Base-by-base conservation (phyloP, 2,797 vertebrate genomes). In the Acrossocheilus wenchowensis region DNA sequence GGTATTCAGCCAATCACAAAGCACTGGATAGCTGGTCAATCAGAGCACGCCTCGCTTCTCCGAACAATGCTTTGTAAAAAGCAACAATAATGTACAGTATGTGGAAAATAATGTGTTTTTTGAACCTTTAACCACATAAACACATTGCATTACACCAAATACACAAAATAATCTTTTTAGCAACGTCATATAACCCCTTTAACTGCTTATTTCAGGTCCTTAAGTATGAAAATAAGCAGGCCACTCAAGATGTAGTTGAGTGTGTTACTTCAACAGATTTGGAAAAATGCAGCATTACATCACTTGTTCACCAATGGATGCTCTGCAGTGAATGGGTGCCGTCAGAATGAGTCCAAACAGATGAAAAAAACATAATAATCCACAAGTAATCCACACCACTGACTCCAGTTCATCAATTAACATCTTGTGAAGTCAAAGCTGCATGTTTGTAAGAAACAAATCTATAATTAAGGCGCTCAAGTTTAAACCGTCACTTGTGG, bases 221-320 rank as follows among this genome's bases (percentile, higher is more conserved):
- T 41, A 41, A 11, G 23, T 64, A 45, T 79, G 52, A 64, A 79
- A 80, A 64, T 43, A 79, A 79, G n/a, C 14, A 66, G 62, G 14
- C 30, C 30, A 34, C 15, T 14, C 30, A 34, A 34, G 64, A 66
- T 30, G 15, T 34, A 34, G 30, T 1, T 1, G 15, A 34, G 64
- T 60, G 23, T 10, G 54, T 34, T 66, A 8, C 12, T 66, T 34
- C 6, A 66, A 7, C 15, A 66, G 0, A 34, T 34, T 66, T 34
- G 6, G 64, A 66, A 30, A 66, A 66, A 19, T 34, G 30, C 7
- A 66, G 64, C 30, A 34, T 66, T 66, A 30, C 26, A 14, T 30
- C 15, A 34, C 64, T 66, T 66, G 30, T 30, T 34, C 64, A 17
- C 30, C 14, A 66, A 66, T 34, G 2, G 15, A 66, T 66, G 30